phyloP scores from a whole-genome alignment of 2,113 vertebrate species.

The Pavo muticus region DNA sequence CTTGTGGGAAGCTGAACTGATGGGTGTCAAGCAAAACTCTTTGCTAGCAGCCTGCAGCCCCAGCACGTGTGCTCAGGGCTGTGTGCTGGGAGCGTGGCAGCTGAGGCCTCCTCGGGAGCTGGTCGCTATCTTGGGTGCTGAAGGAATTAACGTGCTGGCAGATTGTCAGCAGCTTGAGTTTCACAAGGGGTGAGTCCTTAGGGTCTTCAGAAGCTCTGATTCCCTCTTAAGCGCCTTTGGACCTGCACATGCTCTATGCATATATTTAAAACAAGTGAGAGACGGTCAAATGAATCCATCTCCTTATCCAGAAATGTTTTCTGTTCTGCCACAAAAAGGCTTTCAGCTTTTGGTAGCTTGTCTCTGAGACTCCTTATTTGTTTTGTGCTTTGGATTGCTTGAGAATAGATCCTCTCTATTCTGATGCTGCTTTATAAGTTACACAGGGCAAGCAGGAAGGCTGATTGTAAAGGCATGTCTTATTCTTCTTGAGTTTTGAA shows the following conservation, averaged over 20 bases:
- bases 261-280: conserved; percentile 30
- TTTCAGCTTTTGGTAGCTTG: conserved; percentile 15
- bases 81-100: not conserved
- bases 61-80: not conserved
- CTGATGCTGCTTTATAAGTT: not conserved
- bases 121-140: not conserved
- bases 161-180: conserved; percentile 40
- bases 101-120: not conserved
- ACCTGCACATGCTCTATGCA: not conserved
- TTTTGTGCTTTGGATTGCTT: conserved; percentile 14
- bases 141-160: conserved; percentile 28
- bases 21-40: not conserved
- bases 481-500: not conserved
- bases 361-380: conserved; percentile 31
- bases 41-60: not conserved
- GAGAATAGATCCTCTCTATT: conserved; percentile 10
- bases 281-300: conserved; percentile 14
- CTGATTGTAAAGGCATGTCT: not conserved
- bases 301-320: conserved; percentile 2
- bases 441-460: not conserved
- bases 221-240: conserved; percentile 9
- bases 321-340: not conserved
- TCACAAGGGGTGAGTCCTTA: conserved; percentile 1
- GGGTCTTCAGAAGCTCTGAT: conserved; percentile 17
- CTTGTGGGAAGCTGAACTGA: not conserved